Evolutionary conservation across 1,140 invertebrate genomes (phyloP).

Genomic region (Lineus longissimus): DNA sequence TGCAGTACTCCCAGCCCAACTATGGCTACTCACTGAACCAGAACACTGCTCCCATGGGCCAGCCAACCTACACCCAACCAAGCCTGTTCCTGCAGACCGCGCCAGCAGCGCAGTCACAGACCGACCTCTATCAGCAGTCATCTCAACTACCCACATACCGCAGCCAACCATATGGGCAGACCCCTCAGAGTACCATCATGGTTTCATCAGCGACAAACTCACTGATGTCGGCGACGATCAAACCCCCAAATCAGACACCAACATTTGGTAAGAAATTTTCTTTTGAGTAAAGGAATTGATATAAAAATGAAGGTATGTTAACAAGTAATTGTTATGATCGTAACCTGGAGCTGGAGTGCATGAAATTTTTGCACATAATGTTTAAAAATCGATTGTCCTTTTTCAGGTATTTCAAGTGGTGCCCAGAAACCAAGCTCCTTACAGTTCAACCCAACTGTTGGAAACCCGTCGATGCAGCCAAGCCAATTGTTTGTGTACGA

Average conservation of each 20-base stretch:
- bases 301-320: not conserved
- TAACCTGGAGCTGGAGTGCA: too few species aligned
- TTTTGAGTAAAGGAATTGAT: not conserved
- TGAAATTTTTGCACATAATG: not conserved
- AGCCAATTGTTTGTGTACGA: conserved; percentile 42
- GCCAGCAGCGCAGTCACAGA: conserved; percentile 27
- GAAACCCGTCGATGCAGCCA: conserved; percentile 50
- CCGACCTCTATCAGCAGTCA: conserved; percentile 35
- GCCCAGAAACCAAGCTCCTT: conserved; percentile 50
- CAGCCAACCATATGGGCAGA: conserved; percentile 6
- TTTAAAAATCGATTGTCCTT: not conserved
- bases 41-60: conserved; percentile 55
- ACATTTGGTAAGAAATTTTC: not conserved
- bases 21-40: not conserved
- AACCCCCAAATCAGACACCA: conserved; percentile 67
- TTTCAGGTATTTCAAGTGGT: not conserved
- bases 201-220: conserved; percentile 84
- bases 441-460: conserved; percentile 66
- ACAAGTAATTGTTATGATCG: not conserved
- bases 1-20: conserved; percentile 44
- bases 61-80: conserved; percentile 39
- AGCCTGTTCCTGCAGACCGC: conserved; percentile 43
- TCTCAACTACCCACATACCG: conserved; percentile 17
- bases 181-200: conserved; percentile 79
- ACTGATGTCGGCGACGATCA: conserved; percentile 83